Base-by-base conservation (phyloP, 2,113 vertebrate species). In the Halcyon senegalensis region DNA sequence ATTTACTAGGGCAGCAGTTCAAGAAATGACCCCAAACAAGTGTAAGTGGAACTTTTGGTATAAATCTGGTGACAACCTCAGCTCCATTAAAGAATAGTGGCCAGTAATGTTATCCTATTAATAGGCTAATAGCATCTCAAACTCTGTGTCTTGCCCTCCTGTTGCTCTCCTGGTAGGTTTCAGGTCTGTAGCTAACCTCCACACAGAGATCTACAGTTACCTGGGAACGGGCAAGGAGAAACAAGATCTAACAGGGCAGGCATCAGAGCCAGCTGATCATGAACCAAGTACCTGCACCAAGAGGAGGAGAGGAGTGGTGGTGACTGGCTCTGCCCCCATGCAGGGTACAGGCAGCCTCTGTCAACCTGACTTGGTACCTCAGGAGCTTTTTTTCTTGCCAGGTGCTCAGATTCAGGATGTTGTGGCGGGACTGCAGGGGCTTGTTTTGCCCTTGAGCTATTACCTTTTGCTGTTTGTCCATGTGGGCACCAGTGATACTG, bases 241-340 rank as follows among this genome's bases (percentile, higher is more conserved):
- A 68, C 4, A 10, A 24, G 7, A 67, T 27, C 43, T 21, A 5
- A 13, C 25, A 28, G 44, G 19, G 21, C 7, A 82, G 69, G 46
- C 41, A 37, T 33, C 11, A 4, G 56, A 51, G 76, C 46, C 86
- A 81, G 55, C 51, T 59, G 86, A 70, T 60, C 56, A 12, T 2
- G 4, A 88, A 41, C 30, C 30, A 28, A 48, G 48, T 3, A 43
- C 31, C 43, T 80, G 59, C 86, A 66, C 21, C 24, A 41, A 39
- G 51, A 68, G 82, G 8, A 50, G 7, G 60, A 44, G 16, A 20
- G 14, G 66, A 74, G 27, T 4, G 41, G 30, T 0, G 0, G 35
- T 30, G 41, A 35, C 1, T 13, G 55, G 30, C 18, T 17, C 4
- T 15, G 3, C 35, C 16, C 23, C 37, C 7, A 27, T 10, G 60